Conservation (phyloP, 2,797 vertebrate species). For the Pteropus rufus region DNA sequence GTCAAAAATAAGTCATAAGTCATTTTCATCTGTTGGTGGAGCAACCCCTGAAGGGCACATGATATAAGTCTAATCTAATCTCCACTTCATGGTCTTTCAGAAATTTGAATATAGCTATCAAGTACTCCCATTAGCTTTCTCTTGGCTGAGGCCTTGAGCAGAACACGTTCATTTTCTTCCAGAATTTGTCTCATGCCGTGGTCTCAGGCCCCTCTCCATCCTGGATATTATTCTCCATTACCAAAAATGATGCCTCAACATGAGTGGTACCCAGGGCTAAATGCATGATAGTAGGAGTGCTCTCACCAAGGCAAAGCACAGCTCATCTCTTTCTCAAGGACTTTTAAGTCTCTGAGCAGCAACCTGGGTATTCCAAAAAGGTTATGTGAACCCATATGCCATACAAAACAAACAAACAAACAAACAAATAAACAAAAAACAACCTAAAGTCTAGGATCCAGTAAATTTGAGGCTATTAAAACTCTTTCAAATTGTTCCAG, state of each 20-base stretch:
- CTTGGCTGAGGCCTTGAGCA: background rate
- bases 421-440: background rate
- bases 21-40: background rate
- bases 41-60: background rate
- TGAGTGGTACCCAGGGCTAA: background rate
- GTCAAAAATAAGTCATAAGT: background rate
- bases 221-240: background rate
- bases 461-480: background rate
- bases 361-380: background rate
- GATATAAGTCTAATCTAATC: background rate
- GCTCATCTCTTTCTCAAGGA: background rate
- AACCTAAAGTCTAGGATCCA: background rate
- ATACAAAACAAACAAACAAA: background rate
- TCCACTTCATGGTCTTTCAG: background rate
- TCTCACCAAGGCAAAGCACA: background rate
- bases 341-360: background rate
- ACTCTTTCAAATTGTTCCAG: background rate
- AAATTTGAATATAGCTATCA: background rate
- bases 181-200: background rate
- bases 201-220: background rate
- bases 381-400: background rate
- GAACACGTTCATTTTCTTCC: background rate
- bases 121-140: background rate
- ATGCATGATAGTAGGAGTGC: background rate
- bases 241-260: background rate